Evolutionary conservation across 2,113 vertebrate species (phyloP).

Genomic region (Turdus rufiventris): DNA sequence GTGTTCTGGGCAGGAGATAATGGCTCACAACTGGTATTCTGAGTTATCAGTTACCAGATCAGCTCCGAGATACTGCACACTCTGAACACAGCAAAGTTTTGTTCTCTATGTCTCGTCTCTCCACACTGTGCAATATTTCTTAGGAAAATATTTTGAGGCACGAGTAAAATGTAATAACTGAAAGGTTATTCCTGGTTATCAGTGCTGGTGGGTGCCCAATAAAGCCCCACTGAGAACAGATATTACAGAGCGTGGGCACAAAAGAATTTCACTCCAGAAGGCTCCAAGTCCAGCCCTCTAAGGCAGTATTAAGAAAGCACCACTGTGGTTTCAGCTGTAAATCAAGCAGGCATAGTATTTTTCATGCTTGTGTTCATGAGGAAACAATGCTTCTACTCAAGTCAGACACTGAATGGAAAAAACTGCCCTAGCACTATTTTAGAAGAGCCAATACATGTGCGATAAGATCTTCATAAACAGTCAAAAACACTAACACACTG

Average conservation of each 20-base stretch:
- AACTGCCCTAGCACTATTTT: background rate
- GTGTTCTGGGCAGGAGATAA: background rate
- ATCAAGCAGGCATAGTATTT: background rate
- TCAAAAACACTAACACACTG: background rate
- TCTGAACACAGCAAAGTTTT: slow-evolving; percentile 7
- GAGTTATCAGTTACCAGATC: slow-evolving; percentile 34
- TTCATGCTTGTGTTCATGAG: background rate
- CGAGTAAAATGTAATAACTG: background rate
- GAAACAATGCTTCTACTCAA: slow-evolving; percentile 34
- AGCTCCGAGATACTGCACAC: background rate
- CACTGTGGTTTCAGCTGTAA: slow-evolving; percentile 1
- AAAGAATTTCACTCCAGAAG: slow-evolving; percentile 40
- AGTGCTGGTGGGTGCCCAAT: background rate
- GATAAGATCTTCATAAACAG: background rate
- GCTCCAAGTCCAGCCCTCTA: background rate
- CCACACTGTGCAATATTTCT: slow-evolving; percentile 24
- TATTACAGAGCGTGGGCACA: slow-evolving; percentile 49
- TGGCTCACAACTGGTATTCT: background rate
- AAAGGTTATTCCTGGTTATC: slow-evolving; percentile 24
- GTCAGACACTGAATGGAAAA: background rate
- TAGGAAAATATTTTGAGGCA: background rate
- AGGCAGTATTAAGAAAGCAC: background rate
- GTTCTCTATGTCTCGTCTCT: slow-evolving; percentile 24
- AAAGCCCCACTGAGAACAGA: slow-evolving; percentile 34
- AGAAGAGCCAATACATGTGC: background rate